Evolutionary conservation across 2,888 invertebrate genomes (phyloP), one percentile per base, ranked within the genome.

Genomic region (Lasioglossum calceatum): DNA sequence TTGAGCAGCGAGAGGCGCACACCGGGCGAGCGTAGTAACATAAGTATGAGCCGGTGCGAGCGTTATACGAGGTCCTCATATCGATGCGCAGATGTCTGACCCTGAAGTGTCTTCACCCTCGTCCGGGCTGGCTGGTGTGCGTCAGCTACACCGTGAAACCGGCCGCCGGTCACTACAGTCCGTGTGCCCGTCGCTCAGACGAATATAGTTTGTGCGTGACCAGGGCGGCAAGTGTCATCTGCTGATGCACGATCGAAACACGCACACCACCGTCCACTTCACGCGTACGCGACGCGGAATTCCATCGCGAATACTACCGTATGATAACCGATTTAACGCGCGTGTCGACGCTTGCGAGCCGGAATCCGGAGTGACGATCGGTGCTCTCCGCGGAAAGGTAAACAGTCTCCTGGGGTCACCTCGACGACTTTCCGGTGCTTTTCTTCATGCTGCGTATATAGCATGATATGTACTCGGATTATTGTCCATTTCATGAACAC

Each of bases 161-260:
- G 67, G 50, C 79, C 81, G 77, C 67, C 61, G 79, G 61, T 74
- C 77, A 67, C 72, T 16, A 72, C n/a, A 23, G 50, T 78, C 77
- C 36, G 71, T 81, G 64, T 61, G 50, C 81, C 67, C 81, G 87
- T 79, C 88, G 84, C 87, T 89, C 92, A 93, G 92, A 93, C 93
- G 92, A 94, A 94, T 94, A 94, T 94, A 94, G 93, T 94, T 94
- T 93, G 92, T 94, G 92, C 94, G 94, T 94, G 94, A 94, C 93
- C 91, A 74, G 94, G 91, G 92, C 92, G 90, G 89, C 92, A 94
- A 93, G 91, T 91, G 88, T 91, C 88, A 88, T 87, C 88, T 86
- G 91, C 91, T 91, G 91, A 92, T 91, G 84, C 87, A 87, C 90
- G 91, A 91, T 89, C 90, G 72, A 83, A 84, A 82, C 89, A 87